These are phyloP conservation scores for Montipora cactus DNA, from an alignment of 64 coral and sea anemone genomes.

Conservation along the genomic window DNA sequence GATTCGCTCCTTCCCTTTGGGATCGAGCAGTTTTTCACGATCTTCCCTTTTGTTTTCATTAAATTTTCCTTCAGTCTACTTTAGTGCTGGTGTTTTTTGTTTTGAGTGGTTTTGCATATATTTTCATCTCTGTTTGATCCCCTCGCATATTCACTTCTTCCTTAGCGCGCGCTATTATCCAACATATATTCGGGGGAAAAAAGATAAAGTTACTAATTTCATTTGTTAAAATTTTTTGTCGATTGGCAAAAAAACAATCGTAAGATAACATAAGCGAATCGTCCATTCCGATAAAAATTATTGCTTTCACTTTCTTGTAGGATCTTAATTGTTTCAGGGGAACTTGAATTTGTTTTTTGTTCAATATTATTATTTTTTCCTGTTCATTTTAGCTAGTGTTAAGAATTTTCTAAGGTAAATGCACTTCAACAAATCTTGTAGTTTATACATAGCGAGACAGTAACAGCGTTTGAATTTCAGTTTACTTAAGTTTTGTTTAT, in stretches of 20 bases:
- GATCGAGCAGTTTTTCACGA: slow-evolving; percentile 34
- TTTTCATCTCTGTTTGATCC: slow-evolving; percentile 39
- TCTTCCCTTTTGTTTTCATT: slow-evolving; percentile 51
- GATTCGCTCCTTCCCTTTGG: slow-evolving; percentile 23
- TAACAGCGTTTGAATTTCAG: slow-evolving; percentile 29
- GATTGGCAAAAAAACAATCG: slow-evolving; percentile 31
- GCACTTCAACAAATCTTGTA: slow-evolving; percentile 5
- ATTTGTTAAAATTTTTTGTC: slow-evolving; percentile 48
- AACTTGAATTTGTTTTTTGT: slow-evolving; percentile 18
- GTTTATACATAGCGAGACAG: slow-evolving; percentile 17
- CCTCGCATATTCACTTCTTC: slow-evolving; percentile 12
- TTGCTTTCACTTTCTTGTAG: slow-evolving; percentile 39
- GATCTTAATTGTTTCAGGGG: slow-evolving; percentile 47
- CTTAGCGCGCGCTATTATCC: slow-evolving; percentile 33
- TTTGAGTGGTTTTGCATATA: slow-evolving; percentile 25
- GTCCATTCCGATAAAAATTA: slow-evolving; percentile 12
- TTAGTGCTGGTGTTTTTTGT: slow-evolving; percentile 22
- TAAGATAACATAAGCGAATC: slow-evolving; percentile 40
- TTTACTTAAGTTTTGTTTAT: slow-evolving; percentile 45
- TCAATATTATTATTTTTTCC: neutral
- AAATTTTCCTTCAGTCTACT: slow-evolving; percentile 53
- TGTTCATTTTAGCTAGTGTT: slow-evolving; percentile 12
- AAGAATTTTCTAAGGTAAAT: slow-evolving; percentile 47
- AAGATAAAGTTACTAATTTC: slow-evolving; percentile 54
- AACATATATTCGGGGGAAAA: neutral